phyloP scores from a whole-genome alignment of 2,888 invertebrate genomes.

The Arctia plantaginis region DNA sequence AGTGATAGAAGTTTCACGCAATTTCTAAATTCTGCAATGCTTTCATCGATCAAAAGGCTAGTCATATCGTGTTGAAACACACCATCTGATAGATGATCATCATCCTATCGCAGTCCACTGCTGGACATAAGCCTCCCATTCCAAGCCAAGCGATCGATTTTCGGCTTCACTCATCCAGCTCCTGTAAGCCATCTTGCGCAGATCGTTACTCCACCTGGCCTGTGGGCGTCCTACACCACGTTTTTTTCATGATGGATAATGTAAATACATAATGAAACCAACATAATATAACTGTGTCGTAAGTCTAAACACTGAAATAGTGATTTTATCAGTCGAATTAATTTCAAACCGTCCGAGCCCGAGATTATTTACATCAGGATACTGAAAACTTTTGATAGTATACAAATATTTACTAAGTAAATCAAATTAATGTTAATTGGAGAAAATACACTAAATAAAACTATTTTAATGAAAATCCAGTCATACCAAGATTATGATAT shows the following conservation, averaged over 20 bases:
- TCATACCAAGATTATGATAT: too few species aligned
- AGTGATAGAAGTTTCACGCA: neutral
- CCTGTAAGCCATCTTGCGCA: too few species aligned
- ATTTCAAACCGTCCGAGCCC: slow-evolving; percentile 35
- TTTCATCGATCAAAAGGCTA: neutral
- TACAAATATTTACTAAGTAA: neutral
- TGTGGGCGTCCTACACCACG: too few species aligned
- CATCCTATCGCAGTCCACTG: too few species aligned
- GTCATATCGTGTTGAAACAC: neutral
- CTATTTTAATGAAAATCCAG: too few species aligned
- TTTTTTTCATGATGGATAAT: too few species aligned
- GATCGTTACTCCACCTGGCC: too few species aligned
- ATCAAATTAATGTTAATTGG: neutral
- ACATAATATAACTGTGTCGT: slow-evolving; percentile 7
- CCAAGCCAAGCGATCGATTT: too few species aligned
- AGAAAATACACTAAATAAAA: neutral
- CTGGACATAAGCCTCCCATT: too few species aligned
- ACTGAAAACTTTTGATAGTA: neutral
- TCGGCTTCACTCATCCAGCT: too few species aligned
- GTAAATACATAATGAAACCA: neutral
- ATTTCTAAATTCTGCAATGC: neutral
- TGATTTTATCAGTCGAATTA: slow-evolving; percentile 30
- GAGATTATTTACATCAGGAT: slow-evolving; percentile 25
- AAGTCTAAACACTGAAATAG: slow-evolving; percentile 8
- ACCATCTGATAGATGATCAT: neutral